Conservation (phyloP, 2,888 invertebrate genomes). For the Byasa hedistus region DNA sequence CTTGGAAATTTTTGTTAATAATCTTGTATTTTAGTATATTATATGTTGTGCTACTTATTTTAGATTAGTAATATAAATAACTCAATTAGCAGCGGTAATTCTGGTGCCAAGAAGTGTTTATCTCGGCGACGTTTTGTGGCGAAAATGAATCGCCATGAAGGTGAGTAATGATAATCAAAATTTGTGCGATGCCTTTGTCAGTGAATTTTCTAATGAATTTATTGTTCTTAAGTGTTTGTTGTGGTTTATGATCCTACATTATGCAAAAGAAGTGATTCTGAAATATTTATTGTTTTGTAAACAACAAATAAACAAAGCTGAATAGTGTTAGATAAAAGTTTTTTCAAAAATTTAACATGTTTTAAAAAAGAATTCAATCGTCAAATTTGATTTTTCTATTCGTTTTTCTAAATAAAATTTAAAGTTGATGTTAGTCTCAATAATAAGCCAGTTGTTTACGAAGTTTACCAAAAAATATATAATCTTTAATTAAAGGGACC, state of each 20-base stretch:
- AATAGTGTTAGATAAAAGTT: slow-evolving; percentile 22
- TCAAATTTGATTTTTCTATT: too few species aligned
- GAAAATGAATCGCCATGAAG: slow-evolving; percentile 97
- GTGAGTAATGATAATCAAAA: slow-evolving; percentile 85
- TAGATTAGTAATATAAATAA: slow-evolving; percentile 77
- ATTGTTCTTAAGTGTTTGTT: slow-evolving; percentile 35
- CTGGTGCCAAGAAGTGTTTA: slow-evolving; percentile 73
- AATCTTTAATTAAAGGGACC: background rate
- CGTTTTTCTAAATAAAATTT: too few species aligned
- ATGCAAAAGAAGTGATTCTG: slow-evolving; percentile 35
- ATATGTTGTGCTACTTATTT: slow-evolving; percentile 80
- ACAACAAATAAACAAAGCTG: slow-evolving; percentile 7
- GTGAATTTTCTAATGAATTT: slow-evolving; percentile 59
- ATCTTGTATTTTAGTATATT: slow-evolving; percentile 82
- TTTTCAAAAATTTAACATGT: too few species aligned
- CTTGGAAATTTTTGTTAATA: slow-evolving; percentile 83
- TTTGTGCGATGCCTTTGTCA: slow-evolving; percentile 77
- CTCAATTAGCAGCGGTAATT: slow-evolving; percentile 71
- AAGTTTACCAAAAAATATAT: background rate
- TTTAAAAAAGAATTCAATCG: too few species aligned
- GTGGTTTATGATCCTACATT: slow-evolving; percentile 30
- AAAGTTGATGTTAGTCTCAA: too few species aligned
- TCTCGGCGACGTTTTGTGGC: slow-evolving; percentile 72
- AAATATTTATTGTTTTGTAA: slow-evolving; percentile 46
- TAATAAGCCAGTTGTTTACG: too few species aligned